Evolutionary conservation across 2,888 invertebrate genomes (phyloP).

Genomic region (Orthonychiurus folsomi): DNA sequence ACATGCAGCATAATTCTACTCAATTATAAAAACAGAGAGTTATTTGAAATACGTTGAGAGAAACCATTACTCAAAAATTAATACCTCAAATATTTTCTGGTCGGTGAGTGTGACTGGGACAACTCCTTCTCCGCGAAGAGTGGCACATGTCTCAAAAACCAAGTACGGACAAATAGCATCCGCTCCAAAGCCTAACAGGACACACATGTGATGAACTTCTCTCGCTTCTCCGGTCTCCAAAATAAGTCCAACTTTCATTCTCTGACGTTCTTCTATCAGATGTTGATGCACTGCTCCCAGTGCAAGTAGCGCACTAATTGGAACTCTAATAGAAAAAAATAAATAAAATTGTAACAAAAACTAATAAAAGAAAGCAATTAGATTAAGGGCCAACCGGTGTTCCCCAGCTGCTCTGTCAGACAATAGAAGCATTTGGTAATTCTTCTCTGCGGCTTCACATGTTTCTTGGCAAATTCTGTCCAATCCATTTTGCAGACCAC

Average conservation of each 20-base stretch:
- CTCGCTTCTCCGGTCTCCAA: conserved; percentile 94
- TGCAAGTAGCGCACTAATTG: conserved; percentile 72
- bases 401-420: conserved; percentile 59
- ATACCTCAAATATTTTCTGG: conserved; percentile 63
- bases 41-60: too few relatives aligned
- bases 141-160: conserved; percentile 83
- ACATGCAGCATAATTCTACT: conserved; percentile 73
- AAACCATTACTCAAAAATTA: not conserved
- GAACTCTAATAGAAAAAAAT: conserved; percentile 48
- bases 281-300: conserved; percentile 92
- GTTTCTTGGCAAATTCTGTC: conserved; percentile 72
- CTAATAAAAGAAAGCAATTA: not conserved
- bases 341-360: not conserved
- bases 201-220: conserved; percentile 56
- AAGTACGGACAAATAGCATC: conserved; percentile 97
- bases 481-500: conserved; percentile 70
- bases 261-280: conserved; percentile 82
- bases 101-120: conserved; percentile 68
- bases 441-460: conserved; percentile 62
- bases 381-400: conserved; percentile 45
- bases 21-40: conserved; percentile 8
- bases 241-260: conserved; percentile 92
- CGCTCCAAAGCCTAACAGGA: conserved; percentile 89
- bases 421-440: conserved; percentile 76
- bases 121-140: conserved; percentile 75